Percentiles rank a stretch among this genome's conserved stretches.
phyloP scores from a whole-genome alignment of 1,140 invertebrate genomes.

The Drosophila littoralis region DNA sequence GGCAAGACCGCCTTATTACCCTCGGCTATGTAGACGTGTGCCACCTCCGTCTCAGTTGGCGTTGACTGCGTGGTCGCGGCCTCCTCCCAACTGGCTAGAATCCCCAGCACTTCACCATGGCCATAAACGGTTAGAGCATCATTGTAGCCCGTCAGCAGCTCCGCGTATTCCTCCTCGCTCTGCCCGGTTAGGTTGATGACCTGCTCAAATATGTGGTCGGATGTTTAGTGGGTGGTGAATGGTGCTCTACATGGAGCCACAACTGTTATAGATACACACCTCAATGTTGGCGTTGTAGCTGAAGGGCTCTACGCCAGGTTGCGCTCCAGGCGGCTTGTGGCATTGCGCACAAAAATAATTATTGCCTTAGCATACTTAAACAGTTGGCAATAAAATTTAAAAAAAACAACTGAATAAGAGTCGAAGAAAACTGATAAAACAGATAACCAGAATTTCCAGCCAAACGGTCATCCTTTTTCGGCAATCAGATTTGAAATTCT shows the following conservation, averaged over 20 bases:
- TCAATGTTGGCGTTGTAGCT: conserved; percentile 85
- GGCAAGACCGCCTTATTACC: conserved; percentile 79
- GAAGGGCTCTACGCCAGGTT: conserved; percentile 85
- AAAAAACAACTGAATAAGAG: too few species aligned
- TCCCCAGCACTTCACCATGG: conserved; percentile 85
- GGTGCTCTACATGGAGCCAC: too few species aligned
- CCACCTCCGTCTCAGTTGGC: conserved; percentile 60
- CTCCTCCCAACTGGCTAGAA: conserved; percentile 84
- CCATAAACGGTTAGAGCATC: conserved; percentile 86
- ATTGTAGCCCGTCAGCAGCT: conserved; percentile 86
- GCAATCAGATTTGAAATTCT: too few species aligned
- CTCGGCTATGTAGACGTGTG: conserved; percentile 72
- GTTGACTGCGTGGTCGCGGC: conserved; percentile 50
- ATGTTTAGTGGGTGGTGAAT: neutral
- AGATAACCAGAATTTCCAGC: conserved; percentile 80
- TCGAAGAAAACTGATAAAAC: too few species aligned
- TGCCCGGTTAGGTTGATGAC: conserved; percentile 86
- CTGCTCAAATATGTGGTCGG: conserved; percentile 59
- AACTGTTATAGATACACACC: conserved; percentile 62
- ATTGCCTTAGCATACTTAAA: conserved; percentile 75
- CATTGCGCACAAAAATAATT: conserved; percentile 77
- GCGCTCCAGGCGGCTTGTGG: conserved; percentile 76
- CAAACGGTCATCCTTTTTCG: conserved; percentile 28
- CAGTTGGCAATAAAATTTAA: too few species aligned
- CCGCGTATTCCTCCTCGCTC: conserved; percentile 86